These are phyloP conservation scores for Noctua janthina DNA, from an alignment of 2,888 invertebrate species.

Conservation along the genomic window DNA sequence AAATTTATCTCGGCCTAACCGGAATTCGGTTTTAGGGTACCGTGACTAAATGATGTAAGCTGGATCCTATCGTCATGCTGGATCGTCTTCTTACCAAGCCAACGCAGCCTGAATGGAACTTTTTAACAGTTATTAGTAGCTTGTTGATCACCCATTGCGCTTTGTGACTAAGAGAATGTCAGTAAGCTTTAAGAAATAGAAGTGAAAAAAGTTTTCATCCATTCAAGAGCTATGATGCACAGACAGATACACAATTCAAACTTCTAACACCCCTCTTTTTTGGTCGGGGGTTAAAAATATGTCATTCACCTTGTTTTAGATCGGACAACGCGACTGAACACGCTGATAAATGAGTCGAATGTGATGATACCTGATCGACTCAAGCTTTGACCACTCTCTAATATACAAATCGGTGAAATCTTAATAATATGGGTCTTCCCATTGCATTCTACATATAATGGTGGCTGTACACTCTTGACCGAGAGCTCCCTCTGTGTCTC, in stretches of 20 bases:
- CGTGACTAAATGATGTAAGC: background rate
- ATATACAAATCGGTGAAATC: too few species aligned
- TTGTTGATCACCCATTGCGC: background rate
- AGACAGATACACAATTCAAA: background rate
- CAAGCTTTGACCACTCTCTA: too few species aligned
- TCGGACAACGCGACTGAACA: background rate
- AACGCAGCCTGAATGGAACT: background rate
- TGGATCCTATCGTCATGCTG: background rate
- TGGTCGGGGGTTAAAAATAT: background rate
- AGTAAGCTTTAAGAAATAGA: background rate
- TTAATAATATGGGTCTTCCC: too few species aligned
- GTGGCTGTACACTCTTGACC: too few species aligned
- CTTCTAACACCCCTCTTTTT: too few species aligned
- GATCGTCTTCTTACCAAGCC: background rate
- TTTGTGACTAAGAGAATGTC: background rate
- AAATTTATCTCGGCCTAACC: constrained; percentile 1
- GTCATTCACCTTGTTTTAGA: background rate
- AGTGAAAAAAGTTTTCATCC: background rate
- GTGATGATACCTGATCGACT: too few species aligned
- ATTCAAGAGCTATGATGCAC: background rate
- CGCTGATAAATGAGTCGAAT: too few species aligned
- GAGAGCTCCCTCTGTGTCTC: too few species aligned
- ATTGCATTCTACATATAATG: too few species aligned
- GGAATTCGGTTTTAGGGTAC: constrained; percentile 7
- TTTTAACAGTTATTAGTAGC: background rate